Conservation (phyloP, 2,888 invertebrate genomes). For the Oconnorella tubifera region DNA sequence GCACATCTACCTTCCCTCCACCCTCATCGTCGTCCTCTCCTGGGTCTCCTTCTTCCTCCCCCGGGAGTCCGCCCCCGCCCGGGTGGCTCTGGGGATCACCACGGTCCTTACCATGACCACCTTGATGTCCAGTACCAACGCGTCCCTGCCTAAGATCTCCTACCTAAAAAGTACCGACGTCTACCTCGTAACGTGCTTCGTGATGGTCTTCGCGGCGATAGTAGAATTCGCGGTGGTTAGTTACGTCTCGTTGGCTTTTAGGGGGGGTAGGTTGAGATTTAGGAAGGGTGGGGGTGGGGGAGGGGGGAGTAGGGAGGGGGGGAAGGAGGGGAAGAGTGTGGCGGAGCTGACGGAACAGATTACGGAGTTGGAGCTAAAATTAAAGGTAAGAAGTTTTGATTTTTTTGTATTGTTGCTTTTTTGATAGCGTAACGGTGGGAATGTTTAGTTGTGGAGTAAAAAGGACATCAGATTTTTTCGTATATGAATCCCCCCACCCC, state of each 20-base stretch:
- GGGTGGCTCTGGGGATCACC: conserved; percentile 51
- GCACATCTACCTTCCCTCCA: conserved; percentile 61
- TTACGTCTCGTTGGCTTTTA: too few species aligned
- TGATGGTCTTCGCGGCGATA: conserved; percentile 96
- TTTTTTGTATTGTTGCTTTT: too few species aligned
- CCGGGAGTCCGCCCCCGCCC: conserved; percentile 52
- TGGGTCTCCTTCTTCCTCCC: conserved; percentile 68
- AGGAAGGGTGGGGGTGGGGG: too few species aligned
- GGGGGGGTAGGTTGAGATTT: too few species aligned
- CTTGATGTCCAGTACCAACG: conserved; percentile 54
- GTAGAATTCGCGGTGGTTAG: conserved; percentile 97
- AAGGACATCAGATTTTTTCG: too few species aligned
- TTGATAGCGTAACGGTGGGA: too few species aligned
- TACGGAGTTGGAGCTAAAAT: too few species aligned
- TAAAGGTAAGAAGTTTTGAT: too few species aligned
- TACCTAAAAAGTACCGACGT: conserved; percentile 72
- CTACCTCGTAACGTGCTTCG: conserved; percentile 93
- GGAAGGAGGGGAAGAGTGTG: conserved; percentile 60
- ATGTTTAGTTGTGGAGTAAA: too few species aligned
- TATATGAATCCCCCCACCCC: too few species aligned
- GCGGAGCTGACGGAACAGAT: not conserved
- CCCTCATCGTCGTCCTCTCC: conserved; percentile 59
- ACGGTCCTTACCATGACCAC: conserved; percentile 56
- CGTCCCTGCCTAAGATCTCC: conserved; percentile 51
- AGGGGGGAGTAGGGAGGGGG: too few species aligned